A percentile compares a stretch with the other conserved stretches of the same genome.
These are phyloP conservation scores for Oreohelix idahoensis DNA, from an alignment of 1,140 invertebrate species.

Conservation along the genomic window DNA sequence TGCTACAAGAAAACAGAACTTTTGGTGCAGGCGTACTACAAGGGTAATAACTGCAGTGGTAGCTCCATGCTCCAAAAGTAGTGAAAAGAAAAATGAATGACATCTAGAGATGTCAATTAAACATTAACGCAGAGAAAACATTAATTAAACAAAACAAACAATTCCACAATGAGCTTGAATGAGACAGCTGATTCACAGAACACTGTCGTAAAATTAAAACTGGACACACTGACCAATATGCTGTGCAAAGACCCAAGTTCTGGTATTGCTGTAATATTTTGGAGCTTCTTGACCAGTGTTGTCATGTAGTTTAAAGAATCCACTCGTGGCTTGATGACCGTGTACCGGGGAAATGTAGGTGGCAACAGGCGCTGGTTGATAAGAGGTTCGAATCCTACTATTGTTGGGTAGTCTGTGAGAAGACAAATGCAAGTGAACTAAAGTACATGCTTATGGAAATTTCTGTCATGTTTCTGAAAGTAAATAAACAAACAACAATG, in stretches of 20 bases:
- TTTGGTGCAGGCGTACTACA: too few relatives aligned
- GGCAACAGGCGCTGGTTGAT: slow-evolving; percentile 95
- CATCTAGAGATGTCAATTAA: too few relatives aligned
- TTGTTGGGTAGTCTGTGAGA: slow-evolving; percentile 67
- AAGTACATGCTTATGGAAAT: too few relatives aligned
- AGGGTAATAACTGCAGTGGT: too few relatives aligned
- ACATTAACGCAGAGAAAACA: too few relatives aligned
- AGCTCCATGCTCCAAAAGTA: too few relatives aligned
- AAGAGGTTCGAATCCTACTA: slow-evolving; percentile 90
- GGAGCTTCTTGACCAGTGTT: slow-evolving; percentile 80
- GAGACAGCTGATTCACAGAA: not conserved
- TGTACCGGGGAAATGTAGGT: slow-evolving; percentile 97
- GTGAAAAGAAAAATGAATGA: too few relatives aligned
- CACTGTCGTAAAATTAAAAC: slow-evolving; percentile 6
- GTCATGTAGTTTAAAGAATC: slow-evolving; percentile 90
- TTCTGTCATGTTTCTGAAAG: too few relatives aligned
- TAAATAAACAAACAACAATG: too few relatives aligned
- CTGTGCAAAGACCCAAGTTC: slow-evolving; percentile 85
- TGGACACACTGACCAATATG: slow-evolving; percentile 80
- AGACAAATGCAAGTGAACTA: slow-evolving; percentile 13
- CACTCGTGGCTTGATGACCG: slow-evolving; percentile 87
- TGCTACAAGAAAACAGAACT: too few relatives aligned
- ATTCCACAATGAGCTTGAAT: too few relatives aligned
- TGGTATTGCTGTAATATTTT: slow-evolving; percentile 87
- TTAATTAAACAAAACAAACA: too few relatives aligned